Conservation (phyloP, 2,113 vertebrate genomes). For the Hiodon tergisus region DNA sequence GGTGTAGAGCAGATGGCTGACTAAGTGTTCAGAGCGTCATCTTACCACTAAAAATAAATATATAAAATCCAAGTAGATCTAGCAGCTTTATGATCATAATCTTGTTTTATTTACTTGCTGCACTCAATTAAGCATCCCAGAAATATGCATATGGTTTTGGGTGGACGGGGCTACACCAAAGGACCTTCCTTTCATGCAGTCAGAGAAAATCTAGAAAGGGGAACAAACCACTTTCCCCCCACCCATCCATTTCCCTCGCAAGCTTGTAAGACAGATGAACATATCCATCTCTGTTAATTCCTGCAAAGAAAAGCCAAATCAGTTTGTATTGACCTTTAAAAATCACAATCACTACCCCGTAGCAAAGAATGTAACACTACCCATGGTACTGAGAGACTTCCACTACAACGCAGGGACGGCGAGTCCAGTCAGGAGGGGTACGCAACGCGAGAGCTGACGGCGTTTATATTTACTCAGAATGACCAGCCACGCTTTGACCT, state of each 20-base stretch:
- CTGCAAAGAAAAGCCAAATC: background rate
- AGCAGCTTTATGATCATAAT: too few species aligned
- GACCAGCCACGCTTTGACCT: background rate
- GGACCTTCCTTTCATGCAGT: background rate
- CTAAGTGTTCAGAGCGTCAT: too few species aligned
- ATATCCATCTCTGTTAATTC: constrained; percentile 16
- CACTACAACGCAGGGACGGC: background rate
- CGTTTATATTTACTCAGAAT: background rate
- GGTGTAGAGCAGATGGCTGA: too few species aligned
- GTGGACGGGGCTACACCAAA: too few species aligned
- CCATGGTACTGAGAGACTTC: constrained; percentile 9
- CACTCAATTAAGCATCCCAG: too few species aligned
- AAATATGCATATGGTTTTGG: too few species aligned
- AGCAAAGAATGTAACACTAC: background rate
- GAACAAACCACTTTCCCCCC: background rate
- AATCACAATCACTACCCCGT: background rate
- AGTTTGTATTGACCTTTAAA: constrained; percentile 15
- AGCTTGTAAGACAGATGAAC: background rate
- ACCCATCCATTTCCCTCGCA: background rate
- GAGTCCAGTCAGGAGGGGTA: background rate
- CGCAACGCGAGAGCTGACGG: background rate
- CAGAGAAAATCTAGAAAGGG: background rate
- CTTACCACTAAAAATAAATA: too few species aligned
- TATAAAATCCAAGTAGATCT: too few species aligned
- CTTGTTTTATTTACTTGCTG: too few species aligned